A percentile compares a stretch with the other conserved stretches of the same genome.
Conservation (phyloP, 1,140 invertebrate genomes). For the Batillaria attramentaria region DNA sequence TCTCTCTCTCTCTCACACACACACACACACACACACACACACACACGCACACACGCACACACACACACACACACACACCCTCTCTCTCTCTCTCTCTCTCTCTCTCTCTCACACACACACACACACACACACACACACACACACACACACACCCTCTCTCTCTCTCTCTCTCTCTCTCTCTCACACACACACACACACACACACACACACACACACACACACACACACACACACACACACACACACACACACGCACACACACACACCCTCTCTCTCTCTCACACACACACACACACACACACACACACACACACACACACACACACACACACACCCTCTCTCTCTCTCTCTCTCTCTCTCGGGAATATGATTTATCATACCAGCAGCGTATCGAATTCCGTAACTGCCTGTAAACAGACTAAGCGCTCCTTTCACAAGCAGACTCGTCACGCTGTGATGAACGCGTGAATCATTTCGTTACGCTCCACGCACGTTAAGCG, state of each 20-base stretch:
- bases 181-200: not conserved
- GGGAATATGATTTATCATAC: not conserved
- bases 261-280: not conserved
- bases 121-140: not conserved
- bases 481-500: too few species aligned
- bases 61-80: constrained; percentile 5
- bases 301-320: constrained; percentile 11
- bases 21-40: not conserved
- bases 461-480: too few species aligned
- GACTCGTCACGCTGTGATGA: too few species aligned
- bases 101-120: not conserved
- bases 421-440: too few species aligned
- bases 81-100: not conserved
- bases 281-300: not conserved
- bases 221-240: constrained; percentile 1
- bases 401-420: too few species aligned
- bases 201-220: constrained; percentile 1
- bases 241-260: not conserved
- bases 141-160: not conserved
- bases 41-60: too few species aligned
- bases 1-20: not conserved
- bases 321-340: not conserved
- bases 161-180: not conserved
- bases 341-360: not conserved
- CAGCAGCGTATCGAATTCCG: too few species aligned